Conservation (phyloP, 2,797 vertebrate species). For the Limnodromus scolopaceus region DNA sequence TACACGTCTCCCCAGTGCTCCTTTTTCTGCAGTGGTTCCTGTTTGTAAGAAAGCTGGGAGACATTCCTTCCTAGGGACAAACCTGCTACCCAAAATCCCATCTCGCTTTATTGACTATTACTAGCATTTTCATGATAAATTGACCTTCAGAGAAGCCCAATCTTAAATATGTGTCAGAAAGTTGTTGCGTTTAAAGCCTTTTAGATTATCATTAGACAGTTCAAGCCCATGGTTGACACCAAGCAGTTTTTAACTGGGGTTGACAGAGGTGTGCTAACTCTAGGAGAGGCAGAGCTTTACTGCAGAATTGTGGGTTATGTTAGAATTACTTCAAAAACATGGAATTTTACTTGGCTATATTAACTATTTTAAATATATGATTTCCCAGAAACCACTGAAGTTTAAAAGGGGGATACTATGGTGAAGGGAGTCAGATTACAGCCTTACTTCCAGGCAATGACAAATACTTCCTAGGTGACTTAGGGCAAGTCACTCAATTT, state of each 20-base stretch:
- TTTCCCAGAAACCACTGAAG: slow-evolving; percentile 10
- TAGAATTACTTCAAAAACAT: not conserved
- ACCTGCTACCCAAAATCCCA: not conserved
- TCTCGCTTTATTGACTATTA: not conserved
- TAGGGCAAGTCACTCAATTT: not conserved
- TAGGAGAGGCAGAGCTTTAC: not conserved
- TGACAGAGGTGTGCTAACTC: not conserved
- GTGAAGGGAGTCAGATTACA: not conserved
- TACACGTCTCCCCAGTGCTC: not conserved
- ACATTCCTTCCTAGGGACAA: not conserved
- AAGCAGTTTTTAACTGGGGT: not conserved
- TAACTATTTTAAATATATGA: not conserved
- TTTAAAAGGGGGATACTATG: not conserved
- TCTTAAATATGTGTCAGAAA: not conserved
- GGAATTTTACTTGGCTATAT: not conserved
- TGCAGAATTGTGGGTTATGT: not conserved
- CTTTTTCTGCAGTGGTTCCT: not conserved
- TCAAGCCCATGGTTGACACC: not conserved
- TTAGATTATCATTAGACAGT: not conserved
- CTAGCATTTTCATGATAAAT: not conserved
- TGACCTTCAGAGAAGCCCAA: not conserved
- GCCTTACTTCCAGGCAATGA: not conserved
- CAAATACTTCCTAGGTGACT: slow-evolving; percentile 6
- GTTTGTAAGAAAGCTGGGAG: not conserved
- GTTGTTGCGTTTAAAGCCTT: not conserved